Conservation (phyloP, 2,888 invertebrate species). For the Sceliomorpha sp. region DNA sequence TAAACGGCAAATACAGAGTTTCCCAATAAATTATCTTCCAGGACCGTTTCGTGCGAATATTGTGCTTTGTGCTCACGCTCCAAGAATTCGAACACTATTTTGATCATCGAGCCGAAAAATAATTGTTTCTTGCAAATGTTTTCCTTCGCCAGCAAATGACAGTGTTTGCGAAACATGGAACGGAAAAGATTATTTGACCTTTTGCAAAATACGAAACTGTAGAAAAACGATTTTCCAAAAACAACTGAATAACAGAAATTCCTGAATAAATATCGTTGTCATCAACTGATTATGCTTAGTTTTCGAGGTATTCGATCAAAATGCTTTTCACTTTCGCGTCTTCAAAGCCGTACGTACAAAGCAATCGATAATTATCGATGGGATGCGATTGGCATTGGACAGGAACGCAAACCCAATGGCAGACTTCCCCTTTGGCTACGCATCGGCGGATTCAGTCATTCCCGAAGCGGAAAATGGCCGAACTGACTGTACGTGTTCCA, state of each 20-base stretch:
- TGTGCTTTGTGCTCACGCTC: slow-evolving; percentile 33
- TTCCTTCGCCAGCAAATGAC: slow-evolving; percentile 19
- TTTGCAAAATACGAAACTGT: slow-evolving; percentile 4
- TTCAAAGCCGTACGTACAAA: slow-evolving; percentile 16
- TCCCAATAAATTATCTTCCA: slow-evolving; percentile 30
- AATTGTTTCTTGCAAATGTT: slow-evolving; percentile 37
- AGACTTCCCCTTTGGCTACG: slow-evolving; percentile 48
- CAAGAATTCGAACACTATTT: slow-evolving; percentile 39
- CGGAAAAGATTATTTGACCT: slow-evolving; percentile 13
- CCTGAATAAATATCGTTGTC: too few relatives aligned
- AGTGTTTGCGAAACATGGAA: slow-evolving; percentile 17
- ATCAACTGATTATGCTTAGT: too few relatives aligned
- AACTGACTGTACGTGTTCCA: slow-evolving; percentile 64
- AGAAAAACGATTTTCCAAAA: not conserved
- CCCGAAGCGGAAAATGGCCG: slow-evolving; percentile 65
- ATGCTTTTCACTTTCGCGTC: slow-evolving; percentile 10
- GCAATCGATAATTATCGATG: slow-evolving; percentile 40
- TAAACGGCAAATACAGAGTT: slow-evolving; percentile 11
- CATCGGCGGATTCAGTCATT: slow-evolving; percentile 59
- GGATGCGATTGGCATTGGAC: slow-evolving; percentile 38
- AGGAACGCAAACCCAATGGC: slow-evolving; percentile 37
- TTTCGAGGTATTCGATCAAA: slow-evolving; percentile 19
- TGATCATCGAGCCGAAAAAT: slow-evolving; percentile 40
- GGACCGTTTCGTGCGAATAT: slow-evolving; percentile 28
- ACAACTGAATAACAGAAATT: too few relatives aligned